Evolutionary conservation across 2,113 vertebrate genomes (phyloP).

Genomic region (Pitta sordida): DNA sequence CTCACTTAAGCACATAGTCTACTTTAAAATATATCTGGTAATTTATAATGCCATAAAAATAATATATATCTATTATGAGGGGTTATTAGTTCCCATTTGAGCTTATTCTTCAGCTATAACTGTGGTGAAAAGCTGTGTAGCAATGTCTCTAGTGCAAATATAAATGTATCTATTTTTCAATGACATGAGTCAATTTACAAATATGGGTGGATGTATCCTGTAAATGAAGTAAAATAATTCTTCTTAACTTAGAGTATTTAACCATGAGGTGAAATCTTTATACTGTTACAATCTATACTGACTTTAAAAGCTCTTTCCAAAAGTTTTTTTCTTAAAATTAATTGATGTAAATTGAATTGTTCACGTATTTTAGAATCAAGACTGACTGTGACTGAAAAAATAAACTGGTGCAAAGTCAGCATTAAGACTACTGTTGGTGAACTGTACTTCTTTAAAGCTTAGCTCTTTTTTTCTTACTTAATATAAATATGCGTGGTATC

Average conservation of each 20-base stretch:
- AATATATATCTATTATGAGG: not conserved
- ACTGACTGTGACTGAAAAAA: not conserved
- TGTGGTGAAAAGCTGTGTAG: not conserved
- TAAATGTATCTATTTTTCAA: not conserved
- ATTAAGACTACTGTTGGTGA: not conserved
- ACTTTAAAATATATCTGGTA: not conserved
- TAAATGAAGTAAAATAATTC: not conserved
- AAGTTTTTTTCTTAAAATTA: not conserved
- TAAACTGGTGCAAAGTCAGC: not conserved
- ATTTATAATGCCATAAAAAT: not conserved
- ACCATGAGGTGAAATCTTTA: not conserved
- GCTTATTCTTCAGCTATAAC: not conserved
- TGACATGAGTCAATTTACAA: not conserved
- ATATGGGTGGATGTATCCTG: not conserved
- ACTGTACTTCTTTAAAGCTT: not conserved
- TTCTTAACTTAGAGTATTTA: not conserved
- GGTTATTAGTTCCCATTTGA: not conserved
- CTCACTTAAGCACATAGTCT: not conserved
- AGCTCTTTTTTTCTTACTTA: not conserved
- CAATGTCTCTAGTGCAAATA: not conserved
- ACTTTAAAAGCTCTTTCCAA: not conserved
- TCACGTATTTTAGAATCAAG: not conserved
- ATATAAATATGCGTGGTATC: fast-evolving
- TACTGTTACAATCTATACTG: not conserved
- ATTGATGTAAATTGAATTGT: not conserved